These are phyloP conservation scores for Eubucco bourcierii DNA, from an alignment of 2,113 vertebrate genomes.

Conservation along the genomic window DNA sequence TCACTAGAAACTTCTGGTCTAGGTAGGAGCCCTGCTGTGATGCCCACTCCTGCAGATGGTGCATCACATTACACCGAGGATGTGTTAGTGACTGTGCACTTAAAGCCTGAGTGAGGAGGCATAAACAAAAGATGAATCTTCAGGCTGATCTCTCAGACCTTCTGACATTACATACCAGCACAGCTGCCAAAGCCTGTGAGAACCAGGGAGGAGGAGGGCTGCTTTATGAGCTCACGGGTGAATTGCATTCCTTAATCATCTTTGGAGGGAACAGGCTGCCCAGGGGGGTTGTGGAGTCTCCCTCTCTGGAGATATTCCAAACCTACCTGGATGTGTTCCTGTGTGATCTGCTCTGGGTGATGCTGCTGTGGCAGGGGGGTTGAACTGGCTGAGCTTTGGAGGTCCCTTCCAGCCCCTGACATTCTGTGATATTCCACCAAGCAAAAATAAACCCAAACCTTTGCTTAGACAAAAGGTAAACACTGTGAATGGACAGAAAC, in stretches of 20 bases:
- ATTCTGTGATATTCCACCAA: background rate
- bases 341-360: no score
- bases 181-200: background rate
- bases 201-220: background rate
- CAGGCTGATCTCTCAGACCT: background rate
- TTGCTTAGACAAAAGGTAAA: constrained; percentile 12
- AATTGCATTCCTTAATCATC: background rate
- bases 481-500: background rate
- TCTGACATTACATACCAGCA: background rate
- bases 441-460: background rate
- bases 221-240: background rate
- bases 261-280: no score
- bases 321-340: no score
- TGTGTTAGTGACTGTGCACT: background rate
- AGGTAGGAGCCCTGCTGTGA: background rate
- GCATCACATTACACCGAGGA: background rate
- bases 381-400: no score
- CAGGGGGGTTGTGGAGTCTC: no score
- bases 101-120: background rate
- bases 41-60: background rate
- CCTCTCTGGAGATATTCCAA: no score
- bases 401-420: no score
- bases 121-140: background rate
- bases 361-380: no score
- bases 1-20: background rate